A percentile compares a stretch with the other conserved stretches of the same genome.
Evolutionary conservation across 1,140 invertebrate species (phyloP).

Genomic region (Ditylenchus dipsaci): DNA sequence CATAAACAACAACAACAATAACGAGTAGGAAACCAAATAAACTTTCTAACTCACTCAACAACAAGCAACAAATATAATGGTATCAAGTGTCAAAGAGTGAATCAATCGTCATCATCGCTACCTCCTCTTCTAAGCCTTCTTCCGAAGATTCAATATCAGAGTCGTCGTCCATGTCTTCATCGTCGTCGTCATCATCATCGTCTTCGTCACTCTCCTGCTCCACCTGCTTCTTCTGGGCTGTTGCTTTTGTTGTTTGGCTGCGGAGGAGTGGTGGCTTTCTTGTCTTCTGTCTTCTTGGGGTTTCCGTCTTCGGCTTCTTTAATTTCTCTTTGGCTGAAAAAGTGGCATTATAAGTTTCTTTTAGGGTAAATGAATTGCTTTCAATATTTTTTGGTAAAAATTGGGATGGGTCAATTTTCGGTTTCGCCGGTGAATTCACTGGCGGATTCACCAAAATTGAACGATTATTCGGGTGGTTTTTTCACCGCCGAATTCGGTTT

Average conservation of each 20-base stretch:
- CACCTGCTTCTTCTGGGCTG: background rate
- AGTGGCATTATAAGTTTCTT: background rate
- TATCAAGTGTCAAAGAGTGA: background rate
- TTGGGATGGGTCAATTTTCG: too few species aligned
- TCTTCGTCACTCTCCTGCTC: conserved; percentile 4
- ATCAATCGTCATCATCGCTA: conserved; percentile 5
- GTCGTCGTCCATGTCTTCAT: conserved; percentile 12
- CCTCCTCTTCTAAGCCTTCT: conserved; percentile 9
- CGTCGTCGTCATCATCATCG: conserved; percentile 7
- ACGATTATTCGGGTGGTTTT: too few species aligned
- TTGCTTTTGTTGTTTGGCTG: background rate
- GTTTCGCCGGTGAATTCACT: too few species aligned
- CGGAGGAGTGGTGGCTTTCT: background rate
- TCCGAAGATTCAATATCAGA: conserved; percentile 8
- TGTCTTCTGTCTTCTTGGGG: background rate
- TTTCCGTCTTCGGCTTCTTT: background rate
- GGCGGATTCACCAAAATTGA: too few species aligned
- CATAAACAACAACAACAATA: conserved; percentile 10
- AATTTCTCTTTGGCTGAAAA: conserved; percentile 1
- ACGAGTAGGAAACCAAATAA: conserved; percentile 1
- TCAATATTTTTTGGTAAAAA: too few species aligned
- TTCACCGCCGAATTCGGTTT: too few species aligned
- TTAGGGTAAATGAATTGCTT: too few species aligned
- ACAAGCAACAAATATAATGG: too few species aligned
- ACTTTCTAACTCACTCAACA: background rate